A percentile compares a stretch with the other conserved stretches of the same genome.
Conservation (phyloP, 2,113 vertebrate genomes). For the Xiphophorus maculatus region DNA sequence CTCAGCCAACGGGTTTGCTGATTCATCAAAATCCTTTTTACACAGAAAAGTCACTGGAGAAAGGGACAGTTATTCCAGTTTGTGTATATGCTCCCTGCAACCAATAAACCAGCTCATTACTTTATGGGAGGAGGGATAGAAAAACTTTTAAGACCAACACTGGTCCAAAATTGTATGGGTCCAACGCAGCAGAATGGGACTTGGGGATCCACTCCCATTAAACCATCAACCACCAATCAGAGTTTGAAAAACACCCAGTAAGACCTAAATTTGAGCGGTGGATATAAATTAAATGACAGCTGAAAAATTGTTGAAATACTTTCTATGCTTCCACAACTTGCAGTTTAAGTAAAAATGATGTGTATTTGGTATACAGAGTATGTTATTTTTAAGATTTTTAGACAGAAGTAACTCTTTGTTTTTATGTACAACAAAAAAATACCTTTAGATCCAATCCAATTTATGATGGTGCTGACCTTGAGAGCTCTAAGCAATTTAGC, state of each 20-base stretch:
- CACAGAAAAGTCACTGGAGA: background rate
- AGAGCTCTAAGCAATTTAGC: background rate
- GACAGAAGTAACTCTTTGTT: background rate
- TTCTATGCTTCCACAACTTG: background rate
- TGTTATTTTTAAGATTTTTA: background rate
- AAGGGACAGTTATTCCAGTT: constrained; percentile 7
- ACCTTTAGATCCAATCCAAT: background rate
- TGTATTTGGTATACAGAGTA: background rate
- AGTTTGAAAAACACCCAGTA: background rate
- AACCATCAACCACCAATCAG: background rate
- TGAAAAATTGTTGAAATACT: background rate
- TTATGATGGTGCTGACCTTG: background rate
- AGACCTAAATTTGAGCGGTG: background rate
- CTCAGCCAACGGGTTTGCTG: constrained; percentile 23
- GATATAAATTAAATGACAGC: background rate
- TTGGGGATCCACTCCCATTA: too few relatives aligned
- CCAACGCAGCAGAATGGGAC: background rate
- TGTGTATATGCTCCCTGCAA: constrained; percentile 3
- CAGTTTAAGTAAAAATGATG: background rate
- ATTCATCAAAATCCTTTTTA: constrained; percentile 10
- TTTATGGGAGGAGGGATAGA: constrained; percentile 25
- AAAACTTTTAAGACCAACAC: background rate
- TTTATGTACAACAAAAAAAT: background rate
- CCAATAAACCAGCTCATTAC: constrained; percentile 63
- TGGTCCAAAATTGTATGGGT: background rate